A percentile compares a stretch with the other conserved stretches of the same genome.
phyloP scores from a whole-genome alignment of 64 coral and sea anemone species.

The Pocillopora verrucosa region DNA sequence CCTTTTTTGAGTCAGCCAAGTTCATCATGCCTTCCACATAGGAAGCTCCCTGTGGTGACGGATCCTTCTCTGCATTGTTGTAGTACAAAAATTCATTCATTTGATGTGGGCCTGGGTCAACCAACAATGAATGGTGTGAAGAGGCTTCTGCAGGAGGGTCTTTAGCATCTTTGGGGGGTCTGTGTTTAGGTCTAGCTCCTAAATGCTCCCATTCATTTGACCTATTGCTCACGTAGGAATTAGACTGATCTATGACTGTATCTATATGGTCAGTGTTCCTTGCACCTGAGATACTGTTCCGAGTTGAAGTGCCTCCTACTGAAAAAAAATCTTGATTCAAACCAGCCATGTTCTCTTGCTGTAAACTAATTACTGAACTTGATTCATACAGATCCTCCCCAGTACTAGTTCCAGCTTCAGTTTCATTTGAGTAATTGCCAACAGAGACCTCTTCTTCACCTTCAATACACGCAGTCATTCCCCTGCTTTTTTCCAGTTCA shows the following conservation, averaged over 20 bases:
- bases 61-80: background rate
- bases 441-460: too few species aligned
- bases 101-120: background rate
- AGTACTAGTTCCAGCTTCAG: too few species aligned
- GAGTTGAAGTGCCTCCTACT: background rate
- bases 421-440: too few species aligned
- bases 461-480: too few species aligned
- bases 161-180: background rate
- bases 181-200: slow-evolving; percentile 1
- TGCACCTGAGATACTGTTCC: background rate
- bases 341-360: background rate
- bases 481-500: too few species aligned
- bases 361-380: background rate
- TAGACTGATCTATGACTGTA: background rate
- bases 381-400: too few species aligned
- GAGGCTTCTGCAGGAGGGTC: too few species aligned
- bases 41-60: background rate
- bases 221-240: background rate
- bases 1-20: background rate
- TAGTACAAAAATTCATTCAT: background rate
- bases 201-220: background rate
- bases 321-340: background rate
- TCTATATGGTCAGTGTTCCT: background rate
- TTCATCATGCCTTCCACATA: background rate
- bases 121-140: background rate